A percentile compares a stretch with the other conserved stretches of the same genome.
Evolutionary conservation across 92 coral and sea anemone genomes (phyloP).

Genomic region (Zoanthus gigantus): DNA sequence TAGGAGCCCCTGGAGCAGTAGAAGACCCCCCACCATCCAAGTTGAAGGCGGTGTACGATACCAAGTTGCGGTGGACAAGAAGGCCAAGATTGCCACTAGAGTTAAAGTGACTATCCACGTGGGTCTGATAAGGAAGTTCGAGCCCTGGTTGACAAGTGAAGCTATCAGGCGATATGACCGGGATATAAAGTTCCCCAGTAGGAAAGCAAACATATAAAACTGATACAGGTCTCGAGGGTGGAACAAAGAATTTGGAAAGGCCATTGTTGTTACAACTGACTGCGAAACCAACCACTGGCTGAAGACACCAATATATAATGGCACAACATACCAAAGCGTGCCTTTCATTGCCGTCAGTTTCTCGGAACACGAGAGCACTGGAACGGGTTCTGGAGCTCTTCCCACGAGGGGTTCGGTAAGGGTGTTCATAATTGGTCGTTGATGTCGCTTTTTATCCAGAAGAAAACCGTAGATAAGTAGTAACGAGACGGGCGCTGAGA

Average conservation of each 20-base stretch:
- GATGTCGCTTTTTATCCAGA: neutral
- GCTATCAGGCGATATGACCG: conserved; percentile 45
- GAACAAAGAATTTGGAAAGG: conserved; percentile 32
- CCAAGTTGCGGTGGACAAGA: conserved; percentile 40
- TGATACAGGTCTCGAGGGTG: conserved; percentile 53
- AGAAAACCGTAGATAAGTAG: conserved; percentile 19
- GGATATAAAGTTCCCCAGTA: conserved; percentile 41
- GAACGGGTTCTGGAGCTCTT: neutral
- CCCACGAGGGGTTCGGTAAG: neutral
- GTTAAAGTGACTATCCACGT: conserved; percentile 41
- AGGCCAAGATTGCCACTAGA: conserved; percentile 36
- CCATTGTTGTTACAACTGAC: conserved; percentile 57
- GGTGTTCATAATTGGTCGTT: neutral
- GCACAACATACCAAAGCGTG: conserved; percentile 37
- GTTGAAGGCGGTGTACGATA: conserved; percentile 41
- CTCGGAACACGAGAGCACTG: conserved; percentile 24
- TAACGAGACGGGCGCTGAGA: conserved; percentile 29
- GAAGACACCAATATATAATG: conserved; percentile 41
- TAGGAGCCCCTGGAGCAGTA: conserved; percentile 23
- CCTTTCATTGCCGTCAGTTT: conserved; percentile 41
- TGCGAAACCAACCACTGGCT: conserved; percentile 43
- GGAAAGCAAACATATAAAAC: conserved; percentile 47
- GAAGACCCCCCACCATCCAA: conserved; percentile 51
- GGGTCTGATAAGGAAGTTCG: conserved; percentile 37
- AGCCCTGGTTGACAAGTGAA: conserved; percentile 4